phyloP scores from a whole-genome alignment of 2,888 invertebrate genomes.

The Synanthedon tipuliformis region DNA sequence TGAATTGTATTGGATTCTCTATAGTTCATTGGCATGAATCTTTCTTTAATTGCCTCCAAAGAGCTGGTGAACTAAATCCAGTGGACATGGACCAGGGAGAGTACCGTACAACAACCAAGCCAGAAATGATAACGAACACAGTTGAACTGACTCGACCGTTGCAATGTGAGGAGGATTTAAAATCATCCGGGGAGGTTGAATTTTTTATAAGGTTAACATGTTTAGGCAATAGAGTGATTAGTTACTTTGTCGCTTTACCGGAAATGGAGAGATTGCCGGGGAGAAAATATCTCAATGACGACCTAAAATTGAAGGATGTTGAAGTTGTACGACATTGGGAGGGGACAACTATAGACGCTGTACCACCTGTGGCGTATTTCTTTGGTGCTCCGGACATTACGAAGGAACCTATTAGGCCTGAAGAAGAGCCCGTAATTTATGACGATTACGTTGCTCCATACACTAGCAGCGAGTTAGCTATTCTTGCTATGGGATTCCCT shows the following conservation, averaged over 20 bases:
- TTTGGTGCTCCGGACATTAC: slow-evolving; percentile 57
- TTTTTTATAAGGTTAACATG: slow-evolving; percentile 49
- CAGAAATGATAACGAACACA: slow-evolving; percentile 52
- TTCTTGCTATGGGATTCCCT: slow-evolving; percentile 62
- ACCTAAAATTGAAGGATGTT: slow-evolving; percentile 50
- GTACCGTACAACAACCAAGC: slow-evolving; percentile 40
- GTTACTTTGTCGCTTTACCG: slow-evolving; percentile 48
- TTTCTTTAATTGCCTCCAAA: slow-evolving; percentile 43
- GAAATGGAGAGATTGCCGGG: slow-evolving; percentile 62
- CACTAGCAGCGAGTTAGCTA: slow-evolving; percentile 46
- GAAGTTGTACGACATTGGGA: slow-evolving; percentile 63
- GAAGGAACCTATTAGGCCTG: slow-evolving; percentile 42
- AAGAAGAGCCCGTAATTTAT: slow-evolving; percentile 30
- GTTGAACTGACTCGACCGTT: slow-evolving; percentile 40
- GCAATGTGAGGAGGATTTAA: slow-evolving; percentile 57
- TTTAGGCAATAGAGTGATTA: slow-evolving; percentile 48
- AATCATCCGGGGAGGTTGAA: slow-evolving; percentile 53
- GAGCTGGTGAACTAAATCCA: slow-evolving; percentile 42
- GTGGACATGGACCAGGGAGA: slow-evolving; percentile 50
- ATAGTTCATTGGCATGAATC: slow-evolving; percentile 50
- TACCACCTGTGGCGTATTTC: slow-evolving; percentile 54
- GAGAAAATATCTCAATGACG: slow-evolving; percentile 50
- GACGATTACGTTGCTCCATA: slow-evolving; percentile 57
- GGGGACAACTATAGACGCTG: slow-evolving; percentile 46
- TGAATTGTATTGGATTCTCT: slow-evolving; percentile 51